phyloP scores from a whole-genome alignment of 2,113 vertebrate species.

The Platanista minor region DNA sequence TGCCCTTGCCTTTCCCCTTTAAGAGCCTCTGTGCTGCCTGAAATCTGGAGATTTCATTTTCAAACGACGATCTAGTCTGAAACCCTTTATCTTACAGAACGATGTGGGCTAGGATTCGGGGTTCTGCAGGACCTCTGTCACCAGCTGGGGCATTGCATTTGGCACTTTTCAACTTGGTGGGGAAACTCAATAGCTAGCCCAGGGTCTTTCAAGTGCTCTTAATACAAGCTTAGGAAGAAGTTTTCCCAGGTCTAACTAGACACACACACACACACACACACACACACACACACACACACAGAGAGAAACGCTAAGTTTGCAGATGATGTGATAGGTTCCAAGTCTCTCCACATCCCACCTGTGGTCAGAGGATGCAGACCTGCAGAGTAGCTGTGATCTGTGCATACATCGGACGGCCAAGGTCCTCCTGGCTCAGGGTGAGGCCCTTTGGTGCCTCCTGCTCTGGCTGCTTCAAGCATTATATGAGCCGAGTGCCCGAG shows the following conservation, averaged over 20 bases:
- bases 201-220: background rate
- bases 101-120: too few species aligned
- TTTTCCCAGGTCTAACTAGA: background rate
- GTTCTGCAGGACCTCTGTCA: background rate
- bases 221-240: background rate
- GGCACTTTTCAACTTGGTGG: background rate
- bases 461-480: rapidly evolving
- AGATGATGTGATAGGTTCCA: background rate
- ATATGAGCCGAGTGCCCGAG: background rate
- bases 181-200: background rate
- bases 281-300: background rate
- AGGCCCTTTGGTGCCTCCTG: background rate
- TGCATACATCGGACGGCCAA: too few species aligned
- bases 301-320: background rate
- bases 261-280: background rate
- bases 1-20: background rate
- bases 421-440: background rate
- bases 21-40: too few species aligned
- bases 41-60: background rate
- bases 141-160: rapidly evolving
- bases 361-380: background rate
- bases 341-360: background rate
- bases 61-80: background rate
- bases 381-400: rapidly evolving
- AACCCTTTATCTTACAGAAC: background rate